Evolutionary conservation across 2,888 invertebrate species (phyloP).

Genomic region (Miltochrista miniata): DNA sequence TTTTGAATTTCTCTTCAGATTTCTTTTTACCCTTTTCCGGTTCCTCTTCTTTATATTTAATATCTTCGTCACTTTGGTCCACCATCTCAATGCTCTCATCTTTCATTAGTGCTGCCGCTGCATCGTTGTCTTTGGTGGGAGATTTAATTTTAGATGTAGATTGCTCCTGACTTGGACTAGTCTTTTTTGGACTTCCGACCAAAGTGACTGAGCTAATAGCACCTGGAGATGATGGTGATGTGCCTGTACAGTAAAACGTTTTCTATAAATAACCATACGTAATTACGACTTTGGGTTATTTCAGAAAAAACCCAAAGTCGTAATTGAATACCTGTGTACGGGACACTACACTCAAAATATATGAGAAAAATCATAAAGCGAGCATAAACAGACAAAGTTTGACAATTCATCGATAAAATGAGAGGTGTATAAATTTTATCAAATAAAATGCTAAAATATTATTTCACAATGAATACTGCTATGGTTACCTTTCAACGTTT

Average conservation of each 20-base stretch:
- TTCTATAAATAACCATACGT: neutral
- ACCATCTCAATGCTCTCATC: slow-evolving; percentile 77
- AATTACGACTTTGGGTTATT: no score
- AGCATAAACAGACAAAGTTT: no score
- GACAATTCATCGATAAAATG: no score
- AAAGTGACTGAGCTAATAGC: slow-evolving; percentile 89
- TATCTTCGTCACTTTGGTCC: slow-evolving; percentile 74
- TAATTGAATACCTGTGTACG: no score
- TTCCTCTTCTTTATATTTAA: slow-evolving; percentile 74
- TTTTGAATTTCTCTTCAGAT: slow-evolving; percentile 72
- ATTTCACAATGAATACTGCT: no score
- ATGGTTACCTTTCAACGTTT: slow-evolving; percentile 87
- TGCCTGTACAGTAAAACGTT: slow-evolving; percentile 45
- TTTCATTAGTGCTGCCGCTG: slow-evolving; percentile 60
- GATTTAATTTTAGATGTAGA: slow-evolving; percentile 51
- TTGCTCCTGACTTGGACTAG: slow-evolving; percentile 56
- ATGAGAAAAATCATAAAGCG: no score
- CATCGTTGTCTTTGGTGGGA: slow-evolving; percentile 63
- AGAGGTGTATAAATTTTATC: no score
- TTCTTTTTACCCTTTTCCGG: slow-evolving; percentile 69
- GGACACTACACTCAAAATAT: no score
- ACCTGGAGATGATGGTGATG: slow-evolving; percentile 87
- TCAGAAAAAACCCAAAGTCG: no score
- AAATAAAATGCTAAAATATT: no score
- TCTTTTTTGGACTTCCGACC: slow-evolving; percentile 83